Evolutionary conservation across 2,113 vertebrate genomes (phyloP), one percentile per base, ranked within the genome.

Genomic region (Rattus rattus): DNA sequence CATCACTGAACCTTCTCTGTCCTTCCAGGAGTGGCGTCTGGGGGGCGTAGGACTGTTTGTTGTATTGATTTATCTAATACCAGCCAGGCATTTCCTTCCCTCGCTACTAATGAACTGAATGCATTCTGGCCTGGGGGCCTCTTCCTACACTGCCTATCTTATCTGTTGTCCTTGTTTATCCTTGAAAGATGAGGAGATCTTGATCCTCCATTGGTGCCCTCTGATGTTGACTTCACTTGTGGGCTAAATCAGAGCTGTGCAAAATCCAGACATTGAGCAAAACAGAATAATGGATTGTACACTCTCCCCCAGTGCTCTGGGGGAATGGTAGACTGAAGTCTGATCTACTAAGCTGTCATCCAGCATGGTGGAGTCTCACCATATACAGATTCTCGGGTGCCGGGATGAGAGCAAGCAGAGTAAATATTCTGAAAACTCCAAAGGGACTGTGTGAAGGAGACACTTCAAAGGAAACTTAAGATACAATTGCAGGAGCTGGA

Each of bases 201-300:
- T 52, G 47, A n/a, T 4, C 28, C 36, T 69, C 11, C 49, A 6
- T 2, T 0, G 2, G 3, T 16, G 4, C 3, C 5, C 69, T 72
- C 30, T 9, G 36, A 0, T 22, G 10, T 14, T 52, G 0, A 0
- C 76, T 91, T 91, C 52, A n/a, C 39, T 28, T 63, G 1, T 2
- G n/a, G 63, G 61, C 1, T 28, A 69, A 36, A 14, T 12, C 19
- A 26, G 65, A 73, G 87, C 0, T 61, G 33, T 76, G 33, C 11
- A 30, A 19, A 63, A 47, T 7, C 0, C 81, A 77, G 67, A 28
- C 43, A 0, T 14, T 7, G 33, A 80, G 39, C 65, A 20, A 4
- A 9, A 49, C 47, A 39, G 30, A 81, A 14, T 14, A 54, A 14
- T 5, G 7, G 19, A 7, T 28, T 20, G 14, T 56, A 63, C 30